phyloP scores from a whole-genome alignment of 2,113 vertebrate genomes.

The Anhinga rufa region DNA sequence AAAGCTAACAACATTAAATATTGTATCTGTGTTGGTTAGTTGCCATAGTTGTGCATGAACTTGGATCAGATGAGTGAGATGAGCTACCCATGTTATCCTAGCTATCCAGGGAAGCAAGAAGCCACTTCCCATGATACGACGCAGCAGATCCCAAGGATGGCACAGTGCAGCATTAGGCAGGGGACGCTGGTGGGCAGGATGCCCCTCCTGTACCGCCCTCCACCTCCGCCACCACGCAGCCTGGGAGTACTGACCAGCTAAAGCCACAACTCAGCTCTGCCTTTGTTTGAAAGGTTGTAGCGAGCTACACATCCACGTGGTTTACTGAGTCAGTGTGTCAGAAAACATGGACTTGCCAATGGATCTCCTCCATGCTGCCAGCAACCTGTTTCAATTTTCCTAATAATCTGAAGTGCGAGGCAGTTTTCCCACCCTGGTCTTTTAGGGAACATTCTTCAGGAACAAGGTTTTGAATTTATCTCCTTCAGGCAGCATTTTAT shows the following conservation, averaged over 20 bases:
- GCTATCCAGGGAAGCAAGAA: not conserved
- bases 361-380: not conserved
- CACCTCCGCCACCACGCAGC: not conserved
- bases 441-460: not conserved
- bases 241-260: too few relatives aligned
- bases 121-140: not conserved
- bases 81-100: not conserved
- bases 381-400: not conserved
- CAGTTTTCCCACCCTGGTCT: not conserved
- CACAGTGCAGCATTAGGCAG: accelerated
- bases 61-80: not conserved
- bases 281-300: not conserved
- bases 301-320: not conserved
- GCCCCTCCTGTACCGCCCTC: not conserved
- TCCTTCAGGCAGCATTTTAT: not conserved
- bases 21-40: not conserved
- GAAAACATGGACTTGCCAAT: not conserved
- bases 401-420: not conserved
- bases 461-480: not conserved
- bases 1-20: not conserved
- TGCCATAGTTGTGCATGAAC: not conserved
- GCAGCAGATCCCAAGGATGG: not conserved
- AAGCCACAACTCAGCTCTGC: not conserved
- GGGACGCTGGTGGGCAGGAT: not conserved
- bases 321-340: not conserved